Evolutionary conservation across 23 tunicate species (phyloP).

Genomic region (Diplosoma virens): DNA sequence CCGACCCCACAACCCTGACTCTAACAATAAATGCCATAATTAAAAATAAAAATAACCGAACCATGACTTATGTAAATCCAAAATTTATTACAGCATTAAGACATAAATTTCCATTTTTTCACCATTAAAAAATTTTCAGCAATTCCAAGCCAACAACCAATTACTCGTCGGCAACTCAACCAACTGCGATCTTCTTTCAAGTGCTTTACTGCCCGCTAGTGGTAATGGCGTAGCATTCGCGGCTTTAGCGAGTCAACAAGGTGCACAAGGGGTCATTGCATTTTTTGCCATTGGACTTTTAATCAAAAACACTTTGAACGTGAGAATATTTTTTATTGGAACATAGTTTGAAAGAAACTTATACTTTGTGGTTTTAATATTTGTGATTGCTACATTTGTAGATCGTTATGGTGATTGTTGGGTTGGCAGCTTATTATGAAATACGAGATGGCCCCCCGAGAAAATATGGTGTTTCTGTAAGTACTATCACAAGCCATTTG

Average conservation of each 20-base stretch:
- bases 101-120: too few relatives aligned
- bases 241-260: conserved; percentile 21
- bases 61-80: too few relatives aligned
- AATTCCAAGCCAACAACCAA: conserved; percentile 18
- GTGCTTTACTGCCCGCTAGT: not conserved
- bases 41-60: too few relatives aligned
- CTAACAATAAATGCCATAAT: too few relatives aligned
- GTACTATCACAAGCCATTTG: too few relatives aligned
- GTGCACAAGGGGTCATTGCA: conserved; percentile 28
- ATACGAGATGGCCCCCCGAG: not conserved
- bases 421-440: not conserved
- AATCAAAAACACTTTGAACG: conserved; percentile 14
- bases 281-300: not conserved
- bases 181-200: not conserved
- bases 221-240: conserved; percentile 18
- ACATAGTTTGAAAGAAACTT: not conserved
- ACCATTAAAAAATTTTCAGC: too few relatives aligned
- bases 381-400: too few relatives aligned
- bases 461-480: too few relatives aligned
- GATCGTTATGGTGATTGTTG: not conserved
- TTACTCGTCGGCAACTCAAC: conserved; percentile 8
- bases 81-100: too few relatives aligned
- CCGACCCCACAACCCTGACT: too few relatives aligned
- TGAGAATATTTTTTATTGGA: not conserved
- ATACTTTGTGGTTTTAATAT: too few relatives aligned